Base-by-base conservation (phyloP, 2,797 vertebrate species). In the Pangasius sanitwongsei region DNA sequence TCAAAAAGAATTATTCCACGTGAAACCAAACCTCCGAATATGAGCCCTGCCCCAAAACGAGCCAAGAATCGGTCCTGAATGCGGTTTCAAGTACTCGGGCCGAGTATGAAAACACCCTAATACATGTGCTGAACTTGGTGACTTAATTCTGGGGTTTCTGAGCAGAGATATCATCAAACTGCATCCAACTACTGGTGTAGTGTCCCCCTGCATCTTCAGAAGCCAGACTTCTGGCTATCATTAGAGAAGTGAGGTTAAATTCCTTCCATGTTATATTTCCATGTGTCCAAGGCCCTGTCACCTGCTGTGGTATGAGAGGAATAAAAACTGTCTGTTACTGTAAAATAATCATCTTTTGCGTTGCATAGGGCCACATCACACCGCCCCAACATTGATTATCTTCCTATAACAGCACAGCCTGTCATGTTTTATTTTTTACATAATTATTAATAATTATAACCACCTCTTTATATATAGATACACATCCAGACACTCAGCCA, bases 231-330 rank as follows among this genome's bases (percentile, higher is more conserved):
- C 3, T 37, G 48, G 6, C n/a, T 18, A n/a, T 16, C 15, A 16
- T 74, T 37, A 34, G 6, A 69, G 34, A 72, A 77, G 72, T 50
- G 44, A 48, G 23, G 74, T 77, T 77, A 77, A 74, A 74, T 74
- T 44, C 37, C 18, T 74, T 44, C 72, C 20, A 44, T 4, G 15
- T 3, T 37, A 41, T 8, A 23, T 7, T 16, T 72, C 16, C 69
- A 41, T 65, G 63, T n/a, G 28, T 65, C 4, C 1, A 7, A 44
- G 44, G 44, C 6, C 44, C n/a, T 2, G 4, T 16, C 31, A 69
- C 13, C n/a, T 69, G n/a, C n/a, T 72, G 34, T 72, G 7, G 69
- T 37, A 37, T 37, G 69, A 37, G 16, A 7, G 15, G 31, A 70
- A 70, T 67, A 67, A 67, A 31, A 4, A 31, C 28, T 67, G 65